Evolutionary conservation across 2,797 vertebrate genomes (phyloP).

Genomic region (Sebastes goodei): DNA sequence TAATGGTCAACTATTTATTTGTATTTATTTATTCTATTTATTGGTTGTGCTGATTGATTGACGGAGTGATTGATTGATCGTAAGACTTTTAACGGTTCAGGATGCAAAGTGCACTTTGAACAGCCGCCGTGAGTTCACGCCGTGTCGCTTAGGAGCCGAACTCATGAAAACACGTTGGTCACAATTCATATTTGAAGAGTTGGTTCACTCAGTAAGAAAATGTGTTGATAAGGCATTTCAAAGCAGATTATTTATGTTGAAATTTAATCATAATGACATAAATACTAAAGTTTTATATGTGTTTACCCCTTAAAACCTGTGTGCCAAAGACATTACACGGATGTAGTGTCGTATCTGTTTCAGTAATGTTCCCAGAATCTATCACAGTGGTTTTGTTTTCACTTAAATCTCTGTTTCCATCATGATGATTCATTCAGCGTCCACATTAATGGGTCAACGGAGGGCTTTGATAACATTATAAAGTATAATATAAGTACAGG

Average conservation of each 20-base stretch:
- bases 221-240: background rate
- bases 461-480: background rate
- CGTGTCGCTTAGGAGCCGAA: background rate
- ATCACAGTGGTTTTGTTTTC: background rate
- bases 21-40: conserved; percentile 86
- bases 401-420: background rate
- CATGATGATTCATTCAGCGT: background rate
- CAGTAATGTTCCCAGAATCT: background rate
- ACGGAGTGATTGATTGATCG: conserved; percentile 52
- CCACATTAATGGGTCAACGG: background rate
- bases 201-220: background rate
- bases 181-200: background rate
- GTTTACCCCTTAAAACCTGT: conserved; percentile 50
- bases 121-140: conserved; percentile 24
- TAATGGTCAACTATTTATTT: conserved; percentile 73
- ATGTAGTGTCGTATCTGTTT: conserved; percentile 34
- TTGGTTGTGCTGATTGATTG: conserved; percentile 68
- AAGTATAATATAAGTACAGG: background rate
- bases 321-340: conserved; percentile 76
- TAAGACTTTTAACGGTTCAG: conserved; percentile 45
- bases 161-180: background rate
- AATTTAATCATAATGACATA: background rate
- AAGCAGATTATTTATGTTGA: background rate
- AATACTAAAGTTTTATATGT: background rate
- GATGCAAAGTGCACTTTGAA: conserved; percentile 71